A percentile compares a stretch with the other conserved stretches of the same genome.
Evolutionary conservation across 2,113 vertebrate genomes (phyloP).

Genomic region (Mixornis gularis): DNA sequence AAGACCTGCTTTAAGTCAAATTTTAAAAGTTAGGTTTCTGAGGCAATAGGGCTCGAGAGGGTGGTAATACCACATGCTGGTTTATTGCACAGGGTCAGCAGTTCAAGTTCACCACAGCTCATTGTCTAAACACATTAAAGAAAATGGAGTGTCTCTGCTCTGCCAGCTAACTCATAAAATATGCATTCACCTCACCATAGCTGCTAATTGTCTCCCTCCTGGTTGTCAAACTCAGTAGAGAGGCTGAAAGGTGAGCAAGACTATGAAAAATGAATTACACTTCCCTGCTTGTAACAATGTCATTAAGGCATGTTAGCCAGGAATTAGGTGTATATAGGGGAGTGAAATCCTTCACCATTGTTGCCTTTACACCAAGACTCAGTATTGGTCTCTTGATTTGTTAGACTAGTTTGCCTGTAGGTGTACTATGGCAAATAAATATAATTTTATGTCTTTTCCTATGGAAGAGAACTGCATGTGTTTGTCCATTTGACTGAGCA

Average conservation of each 20-base stretch:
- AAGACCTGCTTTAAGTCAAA: neutral
- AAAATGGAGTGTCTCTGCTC: neutral
- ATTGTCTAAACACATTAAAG: neutral
- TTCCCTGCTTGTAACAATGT: neutral
- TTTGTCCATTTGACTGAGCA: neutral
- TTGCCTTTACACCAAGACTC: neutral
- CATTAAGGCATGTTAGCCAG: neutral
- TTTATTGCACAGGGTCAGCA: neutral
- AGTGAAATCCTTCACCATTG: neutral
- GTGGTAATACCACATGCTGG: neutral
- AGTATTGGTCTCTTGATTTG: neutral
- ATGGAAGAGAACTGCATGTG: neutral
- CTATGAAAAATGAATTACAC: neutral
- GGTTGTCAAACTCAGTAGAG: neutral
- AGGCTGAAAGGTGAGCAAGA: neutral
- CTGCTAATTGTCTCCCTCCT: conserved; percentile 15
- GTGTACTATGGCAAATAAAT: neutral
- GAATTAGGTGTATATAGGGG: neutral
- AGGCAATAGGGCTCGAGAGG: neutral
- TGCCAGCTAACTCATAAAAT: neutral
- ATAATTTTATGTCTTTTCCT: neutral
- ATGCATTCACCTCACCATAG: neutral
- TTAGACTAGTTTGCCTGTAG: neutral
- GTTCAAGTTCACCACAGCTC: neutral
- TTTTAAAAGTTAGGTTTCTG: neutral